These are phyloP conservation scores for Callinectes sapidus DNA, from an alignment of 2,888 invertebrate species.

Conservation along the genomic window DNA sequence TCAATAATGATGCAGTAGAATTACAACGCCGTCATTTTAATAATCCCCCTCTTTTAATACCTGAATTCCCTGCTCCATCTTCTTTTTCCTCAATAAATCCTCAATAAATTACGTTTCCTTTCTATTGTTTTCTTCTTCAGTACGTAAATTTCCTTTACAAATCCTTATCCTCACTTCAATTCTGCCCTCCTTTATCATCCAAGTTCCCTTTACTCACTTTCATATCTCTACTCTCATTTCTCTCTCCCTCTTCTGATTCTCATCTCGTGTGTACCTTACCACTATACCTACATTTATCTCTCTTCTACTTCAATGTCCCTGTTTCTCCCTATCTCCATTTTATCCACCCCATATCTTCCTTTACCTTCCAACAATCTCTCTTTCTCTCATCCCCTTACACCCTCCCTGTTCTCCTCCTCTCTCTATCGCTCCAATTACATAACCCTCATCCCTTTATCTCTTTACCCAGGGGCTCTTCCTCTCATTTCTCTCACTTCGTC, in stretches of 20 bases:
- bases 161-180: neutral
- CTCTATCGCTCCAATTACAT: neutral
- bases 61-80: too few relatives aligned
- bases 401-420: neutral
- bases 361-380: neutral
- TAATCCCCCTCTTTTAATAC: too few relatives aligned
- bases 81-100: too few relatives aligned
- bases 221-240: neutral
- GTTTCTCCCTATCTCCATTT: neutral
- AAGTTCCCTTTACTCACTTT: neutral
- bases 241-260: neutral
- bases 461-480: neutral
- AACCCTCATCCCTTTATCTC: neutral
- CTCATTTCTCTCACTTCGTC: neutral
- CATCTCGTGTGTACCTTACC: neutral
- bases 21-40: too few relatives aligned
- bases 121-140: neutral
- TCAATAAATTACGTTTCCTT: too few relatives aligned
- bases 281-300: neutral
- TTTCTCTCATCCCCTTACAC: neutral
- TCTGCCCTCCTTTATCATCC: neutral
- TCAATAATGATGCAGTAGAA: too few relatives aligned
- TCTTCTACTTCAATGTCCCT: neutral
- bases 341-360: neutral
- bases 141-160: neutral